A percentile compares a stretch with the other conserved stretches of the same genome.
phyloP scores from a whole-genome alignment of 2,888 invertebrate genomes.

The Pteria penguin region DNA sequence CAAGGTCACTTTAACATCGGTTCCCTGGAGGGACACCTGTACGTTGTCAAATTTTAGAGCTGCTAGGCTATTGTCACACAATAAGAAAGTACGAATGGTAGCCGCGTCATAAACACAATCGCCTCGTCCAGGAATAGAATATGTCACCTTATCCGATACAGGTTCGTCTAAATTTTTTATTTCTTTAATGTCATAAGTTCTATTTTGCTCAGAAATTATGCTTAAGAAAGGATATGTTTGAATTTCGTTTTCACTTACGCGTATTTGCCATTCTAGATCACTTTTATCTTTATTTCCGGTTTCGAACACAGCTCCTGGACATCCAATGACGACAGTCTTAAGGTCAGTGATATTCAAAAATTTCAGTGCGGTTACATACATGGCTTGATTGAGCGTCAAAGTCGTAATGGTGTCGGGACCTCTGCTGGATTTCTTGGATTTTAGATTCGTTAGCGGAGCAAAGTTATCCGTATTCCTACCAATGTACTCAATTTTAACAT shows the following conservation, averaged over 20 bases:
- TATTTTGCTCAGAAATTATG: neutral
- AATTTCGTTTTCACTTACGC: constrained; percentile 14
- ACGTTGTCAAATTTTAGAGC: neutral
- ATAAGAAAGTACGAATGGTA: neutral
- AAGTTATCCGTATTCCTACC: neutral
- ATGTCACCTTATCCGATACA: neutral
- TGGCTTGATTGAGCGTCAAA: neutral
- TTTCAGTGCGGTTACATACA: constrained; percentile 15
- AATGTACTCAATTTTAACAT: neutral
- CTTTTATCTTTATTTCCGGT: neutral
- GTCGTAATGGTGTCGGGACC: neutral
- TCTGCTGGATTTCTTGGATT: too few species aligned
- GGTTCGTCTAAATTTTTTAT: neutral
- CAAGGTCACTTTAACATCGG: neutral
- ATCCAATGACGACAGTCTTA: neutral
- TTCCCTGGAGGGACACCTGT: neutral
- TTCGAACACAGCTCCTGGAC: constrained; percentile 11
- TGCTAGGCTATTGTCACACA: neutral
- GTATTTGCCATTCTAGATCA: constrained; percentile 9
- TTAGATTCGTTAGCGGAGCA: too few species aligned
- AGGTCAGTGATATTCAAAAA: neutral
- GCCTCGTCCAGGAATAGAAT: neutral
- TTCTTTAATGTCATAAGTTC: neutral
- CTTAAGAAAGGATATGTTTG: constrained; percentile 19
- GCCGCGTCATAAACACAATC: neutral